Base-by-base conservation (phyloP, 2,888 invertebrate species). In the Habrosyne pyritoides region DNA sequence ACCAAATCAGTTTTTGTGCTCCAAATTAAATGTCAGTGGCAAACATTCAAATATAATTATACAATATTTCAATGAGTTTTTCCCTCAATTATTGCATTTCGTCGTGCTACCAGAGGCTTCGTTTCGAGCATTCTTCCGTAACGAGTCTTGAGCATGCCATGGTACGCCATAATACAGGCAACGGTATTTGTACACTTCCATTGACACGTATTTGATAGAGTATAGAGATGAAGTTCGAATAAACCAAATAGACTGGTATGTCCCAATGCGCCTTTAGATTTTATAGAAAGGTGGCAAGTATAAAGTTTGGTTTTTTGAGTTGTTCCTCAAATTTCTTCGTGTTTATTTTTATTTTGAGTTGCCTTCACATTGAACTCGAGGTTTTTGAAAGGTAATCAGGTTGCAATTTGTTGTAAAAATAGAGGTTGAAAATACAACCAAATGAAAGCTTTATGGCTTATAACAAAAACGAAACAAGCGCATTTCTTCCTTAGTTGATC, bases 81-180 rank as follows among this genome's bases (percentile, higher is more conserved):
- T 86, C 76, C 79, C 71, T 78, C 86, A 89, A 90, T 91, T 87
- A 90, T 84, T 79, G 84, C 86, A 87, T 89, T 87, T 83, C 77
- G 72, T 67, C 59, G 71, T 65, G 82, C 79, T 28, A 28, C 10
- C n/a, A 72, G 77, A 75, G 73, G 75, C 67, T 75, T 61, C 79
- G 75, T 77, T 87, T 81, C 71, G 73, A 72, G 78, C 79, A 87
- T 90, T 84, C 87, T 77, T 77, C 64, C 63, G 74, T 84, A 87
- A 88, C 75, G 76, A 87, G 79, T 58, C 66, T 56, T 55, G 62
- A 58, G 76, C 67, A 75, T 82, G 69, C 77, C 78, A 53, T 57
- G 56, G 66, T 65, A 51, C 59, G 30, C 51, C 36, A 33, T 33
- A 12, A 33, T 33, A 36, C n/a, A 14, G 14, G 6, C 36, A 8